Evolutionary conservation across 2,113 vertebrate species (phyloP).

Genomic region (Lethenteron camtschaticum): DNA sequence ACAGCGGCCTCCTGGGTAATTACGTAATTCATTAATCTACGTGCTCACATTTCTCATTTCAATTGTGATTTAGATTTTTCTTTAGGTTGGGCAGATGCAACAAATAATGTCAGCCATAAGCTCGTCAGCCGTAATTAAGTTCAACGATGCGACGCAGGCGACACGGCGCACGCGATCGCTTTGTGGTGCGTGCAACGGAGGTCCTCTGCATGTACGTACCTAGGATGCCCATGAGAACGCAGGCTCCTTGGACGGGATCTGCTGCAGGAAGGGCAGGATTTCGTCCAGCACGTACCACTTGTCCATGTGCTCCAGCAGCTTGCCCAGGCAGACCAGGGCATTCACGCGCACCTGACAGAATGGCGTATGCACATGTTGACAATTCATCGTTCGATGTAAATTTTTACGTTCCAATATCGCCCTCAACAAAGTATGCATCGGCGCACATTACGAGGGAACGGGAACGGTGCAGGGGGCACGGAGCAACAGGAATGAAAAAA

Average conservation of each 20-base stretch:
- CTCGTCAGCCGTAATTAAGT: background rate
- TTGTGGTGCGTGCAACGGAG: no score
- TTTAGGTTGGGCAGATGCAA: background rate
- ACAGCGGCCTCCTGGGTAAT: no score
- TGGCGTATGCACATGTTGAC: background rate
- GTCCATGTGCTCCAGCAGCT: constrained; percentile 92
- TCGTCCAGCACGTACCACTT: constrained; percentile 97
- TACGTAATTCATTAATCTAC: no score
- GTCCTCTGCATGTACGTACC: constrained; percentile 29
- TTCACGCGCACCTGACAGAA: constrained; percentile 65
- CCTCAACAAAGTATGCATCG: no score
- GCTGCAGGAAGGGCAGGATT: constrained; percentile 83
- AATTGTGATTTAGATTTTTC: background rate
- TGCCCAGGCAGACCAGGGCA: constrained; percentile 84
- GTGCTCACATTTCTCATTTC: background rate
- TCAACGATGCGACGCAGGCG: background rate
- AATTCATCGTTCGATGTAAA: no score
- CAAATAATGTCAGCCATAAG: background rate
- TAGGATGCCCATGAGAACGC: constrained; percentile 97
- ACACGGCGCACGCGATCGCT: no score
- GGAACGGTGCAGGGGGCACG: no score
- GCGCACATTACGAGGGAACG: no score
- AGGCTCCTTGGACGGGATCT: constrained; percentile 88
- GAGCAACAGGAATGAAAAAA: no score
- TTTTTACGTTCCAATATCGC: no score